A percentile compares a stretch with the other conserved stretches of the same genome.
Evolutionary conservation across 1,140 invertebrate species (phyloP).

Genomic region (Cotesia typhae): DNA sequence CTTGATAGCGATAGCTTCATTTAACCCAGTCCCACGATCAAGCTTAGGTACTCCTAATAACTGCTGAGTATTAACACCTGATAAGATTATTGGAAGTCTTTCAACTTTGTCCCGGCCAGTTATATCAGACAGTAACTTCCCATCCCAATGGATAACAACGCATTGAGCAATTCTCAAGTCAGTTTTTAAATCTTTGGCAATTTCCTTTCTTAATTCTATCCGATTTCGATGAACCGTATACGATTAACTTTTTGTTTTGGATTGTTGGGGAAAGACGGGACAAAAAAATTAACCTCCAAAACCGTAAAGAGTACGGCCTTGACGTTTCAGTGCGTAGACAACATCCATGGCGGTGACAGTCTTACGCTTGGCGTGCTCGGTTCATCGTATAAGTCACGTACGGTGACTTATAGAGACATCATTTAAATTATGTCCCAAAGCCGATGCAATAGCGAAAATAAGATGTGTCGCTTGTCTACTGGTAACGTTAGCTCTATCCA

Average conservation of each 20-base stretch:
- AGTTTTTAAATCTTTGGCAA: slow-evolving; percentile 26
- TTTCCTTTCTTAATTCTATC: slow-evolving; percentile 11
- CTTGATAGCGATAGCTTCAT: slow-evolving; percentile 21
- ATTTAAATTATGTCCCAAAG: slow-evolving; percentile 19
- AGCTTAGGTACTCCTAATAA: slow-evolving; percentile 26
- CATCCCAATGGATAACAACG: slow-evolving; percentile 32
- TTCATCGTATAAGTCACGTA: too few relatives aligned
- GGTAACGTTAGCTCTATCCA: slow-evolving; percentile 23
- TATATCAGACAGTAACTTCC: slow-evolving; percentile 29
- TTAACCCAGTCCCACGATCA: slow-evolving; percentile 3
- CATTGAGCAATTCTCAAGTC: slow-evolving; percentile 15
- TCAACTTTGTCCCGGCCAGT: slow-evolving; percentile 17
- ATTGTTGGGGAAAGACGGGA: too few relatives aligned
- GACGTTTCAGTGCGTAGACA: too few relatives aligned
- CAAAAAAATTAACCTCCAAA: too few relatives aligned
- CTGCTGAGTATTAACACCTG: slow-evolving; percentile 26
- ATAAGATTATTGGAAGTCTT: slow-evolving; percentile 27
- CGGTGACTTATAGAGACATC: slow-evolving; percentile 21
- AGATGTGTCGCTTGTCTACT: slow-evolving; percentile 9
- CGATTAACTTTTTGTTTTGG: too few relatives aligned
- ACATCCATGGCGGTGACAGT: too few relatives aligned
- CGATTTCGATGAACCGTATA: slow-evolving; percentile 25
- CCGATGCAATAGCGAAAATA: background rate
- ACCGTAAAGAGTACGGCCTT: too few relatives aligned
- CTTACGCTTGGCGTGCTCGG: too few relatives aligned